Evolutionary conservation across 1,140 invertebrate genomes (phyloP).

Genomic region (Pararge aegeria): DNA sequence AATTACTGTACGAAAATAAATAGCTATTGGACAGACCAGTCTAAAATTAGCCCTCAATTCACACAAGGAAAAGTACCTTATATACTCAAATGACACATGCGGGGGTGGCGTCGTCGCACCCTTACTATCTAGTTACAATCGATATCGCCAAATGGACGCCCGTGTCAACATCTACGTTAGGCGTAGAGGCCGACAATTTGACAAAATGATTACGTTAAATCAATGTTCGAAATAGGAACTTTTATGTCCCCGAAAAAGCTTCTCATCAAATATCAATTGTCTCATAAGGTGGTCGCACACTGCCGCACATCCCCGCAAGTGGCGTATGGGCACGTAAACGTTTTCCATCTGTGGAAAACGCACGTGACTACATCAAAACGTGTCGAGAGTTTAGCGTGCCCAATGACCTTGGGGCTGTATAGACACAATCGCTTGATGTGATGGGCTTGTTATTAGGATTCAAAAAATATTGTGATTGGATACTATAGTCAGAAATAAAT

Average conservation of each 20-base stretch:
- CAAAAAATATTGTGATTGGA: too few relatives aligned
- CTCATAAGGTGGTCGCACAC: too few relatives aligned
- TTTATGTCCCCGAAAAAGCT: background rate
- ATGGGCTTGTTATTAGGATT: too few relatives aligned
- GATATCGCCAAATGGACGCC: slow-evolving; percentile 39
- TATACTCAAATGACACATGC: slow-evolving; percentile 14
- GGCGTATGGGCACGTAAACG: too few relatives aligned
- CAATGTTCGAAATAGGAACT: background rate
- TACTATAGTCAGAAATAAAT: too few relatives aligned
- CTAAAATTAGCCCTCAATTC: background rate
- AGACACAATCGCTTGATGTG: too few relatives aligned
- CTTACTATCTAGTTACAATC: slow-evolving; percentile 48
- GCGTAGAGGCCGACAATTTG: slow-evolving; percentile 11
- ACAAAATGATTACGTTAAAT: slow-evolving; percentile 22
- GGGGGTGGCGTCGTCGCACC: slow-evolving; percentile 30
- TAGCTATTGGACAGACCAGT: background rate
- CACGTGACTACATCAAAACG: too few relatives aligned
- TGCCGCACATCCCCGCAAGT: too few relatives aligned
- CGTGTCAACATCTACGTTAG: slow-evolving; percentile 29
- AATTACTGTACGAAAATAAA: background rate
- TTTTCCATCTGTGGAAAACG: too few relatives aligned
- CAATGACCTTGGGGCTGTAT: too few relatives aligned
- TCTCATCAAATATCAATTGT: background rate
- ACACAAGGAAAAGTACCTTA: slow-evolving; percentile 9
- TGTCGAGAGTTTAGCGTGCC: too few relatives aligned